A percentile compares a stretch with the other conserved stretches of the same genome.
These are phyloP conservation scores for Mesochorus sp. DNA, from an alignment of 2,888 invertebrate genomes.

Conservation along the genomic window DNA sequence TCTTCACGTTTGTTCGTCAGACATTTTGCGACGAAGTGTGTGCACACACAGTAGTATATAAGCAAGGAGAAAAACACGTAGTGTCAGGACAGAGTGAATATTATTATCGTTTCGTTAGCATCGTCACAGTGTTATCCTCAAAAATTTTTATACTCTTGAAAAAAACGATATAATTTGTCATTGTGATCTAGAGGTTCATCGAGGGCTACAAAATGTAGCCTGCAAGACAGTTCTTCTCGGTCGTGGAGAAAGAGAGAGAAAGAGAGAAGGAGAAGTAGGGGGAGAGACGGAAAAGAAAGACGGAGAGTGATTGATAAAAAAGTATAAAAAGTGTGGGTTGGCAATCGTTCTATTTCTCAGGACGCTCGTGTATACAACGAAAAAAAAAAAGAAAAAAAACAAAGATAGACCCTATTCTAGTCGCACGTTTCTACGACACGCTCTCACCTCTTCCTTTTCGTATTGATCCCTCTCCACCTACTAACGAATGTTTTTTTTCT, in stretches of 20 bases:
- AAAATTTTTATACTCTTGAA: too few species aligned
- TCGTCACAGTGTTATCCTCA: too few species aligned
- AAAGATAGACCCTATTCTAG: constrained; percentile 11
- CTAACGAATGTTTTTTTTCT: constrained; percentile 50
- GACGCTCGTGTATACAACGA: constrained; percentile 20
- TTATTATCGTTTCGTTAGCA: too few species aligned
- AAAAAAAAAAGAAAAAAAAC: constrained; percentile 19
- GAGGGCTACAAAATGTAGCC: constrained; percentile 32
- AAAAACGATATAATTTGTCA: neutral
- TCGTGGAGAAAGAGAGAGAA: neutral
- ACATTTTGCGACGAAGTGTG: constrained; percentile 51
- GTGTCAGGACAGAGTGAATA: too few species aligned
- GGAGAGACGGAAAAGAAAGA: neutral
- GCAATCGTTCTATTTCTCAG: constrained; percentile 36
- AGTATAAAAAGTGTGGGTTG: too few species aligned
- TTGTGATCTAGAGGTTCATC: neutral
- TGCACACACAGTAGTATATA: neutral
- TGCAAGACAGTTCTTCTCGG: too few species aligned
- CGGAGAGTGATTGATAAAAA: neutral
- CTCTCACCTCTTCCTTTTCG: constrained; percentile 49
- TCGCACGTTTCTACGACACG: constrained; percentile 14
- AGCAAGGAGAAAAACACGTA: too few species aligned
- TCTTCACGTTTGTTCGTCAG: constrained; percentile 1
- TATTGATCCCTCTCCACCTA: constrained; percentile 59
- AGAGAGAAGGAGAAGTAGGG: constrained; percentile 5